A percentile compares a stretch with the other conserved stretches of the same genome.
Evolutionary conservation across 2,888 invertebrate species (phyloP).

Genomic region (Sarcophaga variegata): DNA sequence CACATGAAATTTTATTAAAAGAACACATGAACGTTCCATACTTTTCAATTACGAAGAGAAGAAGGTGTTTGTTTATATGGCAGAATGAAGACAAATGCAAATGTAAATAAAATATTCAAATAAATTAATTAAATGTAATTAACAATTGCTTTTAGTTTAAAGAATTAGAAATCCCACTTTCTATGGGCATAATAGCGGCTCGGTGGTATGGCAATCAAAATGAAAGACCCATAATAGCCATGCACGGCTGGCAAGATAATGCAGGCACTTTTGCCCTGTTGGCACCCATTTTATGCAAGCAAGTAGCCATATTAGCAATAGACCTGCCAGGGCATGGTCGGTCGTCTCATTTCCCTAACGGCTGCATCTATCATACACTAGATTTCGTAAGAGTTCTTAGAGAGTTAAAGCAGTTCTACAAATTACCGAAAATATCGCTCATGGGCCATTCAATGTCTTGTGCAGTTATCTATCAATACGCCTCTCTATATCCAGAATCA

Average conservation of each 20-base stretch:
- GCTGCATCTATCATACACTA: conserved; percentile 79
- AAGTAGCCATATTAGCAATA: conserved; percentile 83
- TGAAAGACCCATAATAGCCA: conserved; percentile 85
- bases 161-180: conserved; percentile 85
- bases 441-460: conserved; percentile 87
- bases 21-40: no score
- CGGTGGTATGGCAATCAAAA: conserved; percentile 86
- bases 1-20: no score
- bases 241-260: conserved; percentile 91
- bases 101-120: no score
- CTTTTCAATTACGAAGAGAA: no score
- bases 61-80: no score
- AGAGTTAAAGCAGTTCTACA: conserved; percentile 84
- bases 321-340: conserved; percentile 87
- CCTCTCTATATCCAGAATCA: conserved; percentile 82
- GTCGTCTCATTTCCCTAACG: conserved; percentile 85
- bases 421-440: conserved; percentile 86
- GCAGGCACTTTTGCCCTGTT: conserved; percentile 87
- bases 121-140: no score
- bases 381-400: conserved; percentile 82
- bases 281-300: conserved; percentile 83
- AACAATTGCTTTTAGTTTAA: conserved; percentile 76
- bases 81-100: no score
- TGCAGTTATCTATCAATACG: conserved; percentile 84
- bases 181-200: conserved; percentile 86